Evolutionary conservation across 2,888 invertebrate species (phyloP), one percentile per base, ranked within the genome.

Genomic region (Aromia moschata): DNA sequence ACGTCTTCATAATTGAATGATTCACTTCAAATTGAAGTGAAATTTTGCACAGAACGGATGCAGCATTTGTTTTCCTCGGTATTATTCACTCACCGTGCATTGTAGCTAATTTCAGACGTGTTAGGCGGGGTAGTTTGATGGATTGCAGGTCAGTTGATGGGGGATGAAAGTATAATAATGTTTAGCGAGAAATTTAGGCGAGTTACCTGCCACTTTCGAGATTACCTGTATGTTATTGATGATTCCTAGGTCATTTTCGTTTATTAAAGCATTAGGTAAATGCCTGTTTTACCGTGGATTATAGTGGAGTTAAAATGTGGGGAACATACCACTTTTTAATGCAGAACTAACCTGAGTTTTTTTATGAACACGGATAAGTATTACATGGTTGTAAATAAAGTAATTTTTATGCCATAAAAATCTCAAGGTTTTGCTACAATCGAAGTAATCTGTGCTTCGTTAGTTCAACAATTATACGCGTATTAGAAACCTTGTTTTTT

Each of bases 81-180:
- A n/a, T n/a, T n/a, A 37, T n/a, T 11, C n/a, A 16, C 9, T 20
- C 49, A 38, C 49, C 38, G 15, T 49, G 49, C 38, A 49, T 49
- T 49, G 38, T 25, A 49, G 15, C 49, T 2, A 25, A n/a, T 10
- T 16, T 14, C 16, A 25, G 49, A 36, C 38, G 38, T 36, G 14
- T 1, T 10, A 38, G 20, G 38, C 33, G 33, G 33, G 33, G 33
- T 33, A 10, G n/a, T 33, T 33, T 33, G 33, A 33, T 33, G 33
- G 11, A 10, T 33, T 33, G 33, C 5, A 33, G 33, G 33, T 33
- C 33, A 2, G n/a, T 33, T 10, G 10, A 33, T 2, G 10, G 11
- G 33, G 11, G 33, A 33, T 33, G n/a, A 33, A 3, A 7, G 7
- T 25, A 25, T 11, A 11, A 33, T 33, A 33, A 10, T 33, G 33